phyloP scores from a whole-genome alignment of 1,140 invertebrate species.

The Cotesia glomerata region DNA sequence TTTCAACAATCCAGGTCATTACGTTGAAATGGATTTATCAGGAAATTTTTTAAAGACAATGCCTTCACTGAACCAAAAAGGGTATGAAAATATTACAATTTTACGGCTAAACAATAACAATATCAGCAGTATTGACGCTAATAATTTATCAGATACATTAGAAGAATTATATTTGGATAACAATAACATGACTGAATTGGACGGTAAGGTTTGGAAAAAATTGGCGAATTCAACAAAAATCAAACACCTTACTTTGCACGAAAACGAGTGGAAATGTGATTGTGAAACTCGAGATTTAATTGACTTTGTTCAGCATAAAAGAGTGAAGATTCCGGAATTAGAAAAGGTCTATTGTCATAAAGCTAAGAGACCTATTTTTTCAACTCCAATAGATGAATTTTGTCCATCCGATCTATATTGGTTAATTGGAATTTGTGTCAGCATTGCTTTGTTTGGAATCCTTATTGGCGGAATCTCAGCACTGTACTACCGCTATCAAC shows the following conservation, averaged over 20 bases:
- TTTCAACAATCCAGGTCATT: slow-evolving; percentile 39
- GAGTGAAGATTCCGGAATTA: slow-evolving; percentile 46
- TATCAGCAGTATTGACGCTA: slow-evolving; percentile 53
- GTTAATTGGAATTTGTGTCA: slow-evolving; percentile 57
- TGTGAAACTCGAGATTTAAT: slow-evolving; percentile 67
- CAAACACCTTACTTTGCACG: slow-evolving; percentile 59
- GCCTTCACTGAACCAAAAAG: slow-evolving; percentile 44
- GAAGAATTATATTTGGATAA: slow-evolving; percentile 62
- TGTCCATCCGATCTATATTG: slow-evolving; percentile 57
- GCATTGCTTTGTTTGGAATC: slow-evolving; percentile 61
- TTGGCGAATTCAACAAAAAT: slow-evolving; percentile 54
- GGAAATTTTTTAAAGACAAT: slow-evolving; percentile 60
- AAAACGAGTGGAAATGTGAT: slow-evolving; percentile 72
- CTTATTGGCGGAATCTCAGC: slow-evolving; percentile 62
- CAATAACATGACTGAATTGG: slow-evolving; percentile 63
- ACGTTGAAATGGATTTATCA: slow-evolving; percentile 62
- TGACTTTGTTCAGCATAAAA: slow-evolving; percentile 64
- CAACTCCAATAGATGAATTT: slow-evolving; percentile 62
- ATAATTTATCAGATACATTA: slow-evolving; percentile 38
- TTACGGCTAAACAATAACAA: slow-evolving; percentile 65
- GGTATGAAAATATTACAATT: slow-evolving; percentile 59
- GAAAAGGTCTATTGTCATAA: slow-evolving; percentile 59
- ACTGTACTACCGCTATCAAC: slow-evolving; percentile 70
- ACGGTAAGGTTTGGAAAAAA: slow-evolving; percentile 47
- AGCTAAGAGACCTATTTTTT: slow-evolving; percentile 44